These are phyloP conservation scores for Bradypodion pumilum DNA, from an alignment of 2,797 vertebrate species.

Conservation along the genomic window DNA sequence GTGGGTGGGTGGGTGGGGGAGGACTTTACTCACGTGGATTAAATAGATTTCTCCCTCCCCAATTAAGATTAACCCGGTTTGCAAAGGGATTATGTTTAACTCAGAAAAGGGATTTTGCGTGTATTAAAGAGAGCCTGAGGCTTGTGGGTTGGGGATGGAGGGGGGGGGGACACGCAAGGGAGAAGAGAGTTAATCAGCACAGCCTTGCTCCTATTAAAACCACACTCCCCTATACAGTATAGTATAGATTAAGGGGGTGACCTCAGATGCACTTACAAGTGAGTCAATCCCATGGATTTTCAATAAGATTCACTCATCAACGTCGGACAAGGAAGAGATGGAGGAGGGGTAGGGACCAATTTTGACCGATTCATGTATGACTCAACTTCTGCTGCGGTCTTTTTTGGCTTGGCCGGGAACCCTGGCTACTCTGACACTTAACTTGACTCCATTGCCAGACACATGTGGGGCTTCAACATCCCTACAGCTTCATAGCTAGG, in stretches of 20 bases:
- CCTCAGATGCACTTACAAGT: conserved; percentile 6
- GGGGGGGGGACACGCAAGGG: not conserved
- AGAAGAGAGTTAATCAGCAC: conserved; percentile 10
- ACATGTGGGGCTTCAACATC: not conserved
- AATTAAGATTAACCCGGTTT: conserved; percentile 44
- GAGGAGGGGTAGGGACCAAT: not conserved
- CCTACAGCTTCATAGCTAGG: not conserved
- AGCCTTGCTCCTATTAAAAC: conserved; percentile 7
- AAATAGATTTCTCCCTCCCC: conserved; percentile 33
- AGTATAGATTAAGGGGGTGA: conserved; percentile 9
- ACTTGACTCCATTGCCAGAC: not conserved
- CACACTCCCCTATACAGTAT: not conserved
- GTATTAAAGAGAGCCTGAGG: not conserved
- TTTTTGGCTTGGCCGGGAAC: not conserved
- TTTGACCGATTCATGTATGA: not conserved
- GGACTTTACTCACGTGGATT: conserved; percentile 36
- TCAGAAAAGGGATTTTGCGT: conserved; percentile 17
- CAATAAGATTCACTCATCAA: conserved; percentile 21
- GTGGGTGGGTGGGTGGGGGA: no score
- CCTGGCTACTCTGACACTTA: not conserved
- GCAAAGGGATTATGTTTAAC: conserved; percentile 37
- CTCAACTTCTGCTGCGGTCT: not conserved
- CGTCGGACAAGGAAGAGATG: not conserved
- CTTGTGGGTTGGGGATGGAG: not conserved
- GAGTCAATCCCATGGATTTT: conserved; percentile 33